Evolutionary conservation across 2,113 vertebrate genomes (phyloP).

Genomic region (Galemys pyrenaicus): DNA sequence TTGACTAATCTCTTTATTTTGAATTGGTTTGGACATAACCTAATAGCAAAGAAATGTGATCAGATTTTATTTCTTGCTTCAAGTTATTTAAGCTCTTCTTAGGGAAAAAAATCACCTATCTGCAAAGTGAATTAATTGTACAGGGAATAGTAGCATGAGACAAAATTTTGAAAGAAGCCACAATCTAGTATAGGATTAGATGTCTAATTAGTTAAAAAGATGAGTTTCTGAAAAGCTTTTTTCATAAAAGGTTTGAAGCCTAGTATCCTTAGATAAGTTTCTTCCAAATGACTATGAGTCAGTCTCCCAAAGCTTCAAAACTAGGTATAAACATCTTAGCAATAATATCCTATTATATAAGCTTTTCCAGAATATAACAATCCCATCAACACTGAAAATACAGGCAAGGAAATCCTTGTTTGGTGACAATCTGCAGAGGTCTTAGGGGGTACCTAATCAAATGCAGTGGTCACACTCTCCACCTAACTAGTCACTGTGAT

Average conservation of each 20-base stretch:
- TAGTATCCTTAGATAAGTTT: background rate
- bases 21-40: background rate
- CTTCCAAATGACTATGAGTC: background rate
- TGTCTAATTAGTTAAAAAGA: constrained; percentile 7
- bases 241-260: background rate
- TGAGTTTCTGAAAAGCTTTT: background rate
- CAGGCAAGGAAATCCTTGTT: background rate
- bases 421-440: background rate
- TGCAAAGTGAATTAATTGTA: background rate
- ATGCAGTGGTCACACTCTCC: background rate
- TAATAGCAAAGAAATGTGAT: background rate
- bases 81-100: background rate
- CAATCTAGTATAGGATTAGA: background rate
- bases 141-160: background rate
- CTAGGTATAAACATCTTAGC: background rate
- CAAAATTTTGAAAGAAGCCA: background rate
- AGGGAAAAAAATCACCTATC: background rate
- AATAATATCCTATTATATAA: background rate
- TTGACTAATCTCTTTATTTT: background rate
- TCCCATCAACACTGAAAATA: background rate
- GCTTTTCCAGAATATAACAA: background rate
- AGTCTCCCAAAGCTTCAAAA: background rate
- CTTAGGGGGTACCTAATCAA: background rate
- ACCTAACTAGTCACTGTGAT: background rate
- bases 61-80: constrained; percentile 1